A percentile compares a stretch with the other conserved stretches of the same genome.
Evolutionary conservation across 1,140 invertebrate species (phyloP).

Genomic region (Rhynchophorus ferrugineus): DNA sequence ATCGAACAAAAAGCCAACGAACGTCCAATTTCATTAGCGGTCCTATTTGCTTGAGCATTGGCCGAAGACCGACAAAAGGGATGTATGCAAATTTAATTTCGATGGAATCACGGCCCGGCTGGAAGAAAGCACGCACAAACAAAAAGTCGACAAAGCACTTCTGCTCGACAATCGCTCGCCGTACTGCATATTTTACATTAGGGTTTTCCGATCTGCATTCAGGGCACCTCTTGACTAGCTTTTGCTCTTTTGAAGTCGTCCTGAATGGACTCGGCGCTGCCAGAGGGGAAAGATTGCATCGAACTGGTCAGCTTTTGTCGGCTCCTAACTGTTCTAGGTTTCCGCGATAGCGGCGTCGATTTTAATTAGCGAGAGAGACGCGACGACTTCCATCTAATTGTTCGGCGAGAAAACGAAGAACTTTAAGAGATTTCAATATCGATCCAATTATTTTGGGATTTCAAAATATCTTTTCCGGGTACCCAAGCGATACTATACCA

Average conservation of each 20-base stretch:
- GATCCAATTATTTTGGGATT: too few relatives aligned
- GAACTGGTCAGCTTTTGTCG: background rate
- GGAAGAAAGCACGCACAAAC: background rate
- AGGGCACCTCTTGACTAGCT: background rate
- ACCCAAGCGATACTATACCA: too few relatives aligned
- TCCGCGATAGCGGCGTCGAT: too few relatives aligned
- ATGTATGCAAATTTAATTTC: slow-evolving; percentile 5
- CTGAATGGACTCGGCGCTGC: background rate
- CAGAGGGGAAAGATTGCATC: background rate
- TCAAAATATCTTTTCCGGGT: too few relatives aligned
- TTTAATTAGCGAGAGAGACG: too few relatives aligned
- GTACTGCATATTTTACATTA: slow-evolving; percentile 3
- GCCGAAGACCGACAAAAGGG: background rate
- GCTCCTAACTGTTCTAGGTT: too few relatives aligned
- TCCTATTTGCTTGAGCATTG: background rate
- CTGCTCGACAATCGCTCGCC: background rate
- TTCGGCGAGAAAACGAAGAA: too few relatives aligned
- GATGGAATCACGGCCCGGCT: background rate
- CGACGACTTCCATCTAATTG: too few relatives aligned
- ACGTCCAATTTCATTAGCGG: background rate
- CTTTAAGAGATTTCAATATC: too few relatives aligned
- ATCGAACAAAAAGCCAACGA: background rate
- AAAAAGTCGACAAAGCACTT: background rate
- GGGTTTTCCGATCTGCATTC: background rate
- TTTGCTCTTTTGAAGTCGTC: slow-evolving; percentile 2